Percentiles rank a stretch among this genome's conserved stretches.
Conservation (phyloP, 2,888 invertebrate genomes). For the Linnaemya vulpina region DNA sequence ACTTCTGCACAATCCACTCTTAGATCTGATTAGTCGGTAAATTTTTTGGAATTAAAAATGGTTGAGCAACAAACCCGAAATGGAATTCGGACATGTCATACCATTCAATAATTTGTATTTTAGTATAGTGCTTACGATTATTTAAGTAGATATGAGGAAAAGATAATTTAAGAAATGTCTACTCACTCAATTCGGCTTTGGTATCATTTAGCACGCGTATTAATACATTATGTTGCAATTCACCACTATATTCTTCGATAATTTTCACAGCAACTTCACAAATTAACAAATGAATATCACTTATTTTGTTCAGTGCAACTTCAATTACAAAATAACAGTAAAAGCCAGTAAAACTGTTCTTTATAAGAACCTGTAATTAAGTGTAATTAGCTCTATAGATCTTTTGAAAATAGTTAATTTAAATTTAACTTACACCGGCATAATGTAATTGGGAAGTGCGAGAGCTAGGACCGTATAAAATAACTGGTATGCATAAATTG, state of each 20-base stretch:
- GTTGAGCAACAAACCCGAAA: too few relatives aligned
- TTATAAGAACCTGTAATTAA: constrained; percentile 68
- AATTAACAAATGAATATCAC: constrained; percentile 73
- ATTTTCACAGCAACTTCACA: constrained; percentile 73
- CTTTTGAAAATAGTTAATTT: background rate
- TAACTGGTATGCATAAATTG: constrained; percentile 75
- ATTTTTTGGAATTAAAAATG: too few relatives aligned
- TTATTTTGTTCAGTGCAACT: constrained; percentile 63
- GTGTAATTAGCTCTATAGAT: background rate
- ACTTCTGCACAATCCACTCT: too few relatives aligned
- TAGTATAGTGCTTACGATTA: too few relatives aligned
- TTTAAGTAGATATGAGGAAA: too few relatives aligned
- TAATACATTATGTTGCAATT: constrained; percentile 62
- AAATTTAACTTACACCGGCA: constrained; percentile 73
- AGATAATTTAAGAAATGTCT: constrained; percentile 3
- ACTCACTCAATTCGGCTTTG: constrained; percentile 70
- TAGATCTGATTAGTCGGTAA: too few relatives aligned
- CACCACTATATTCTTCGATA: constrained; percentile 67
- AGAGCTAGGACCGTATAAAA: constrained; percentile 75
- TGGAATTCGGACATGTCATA: too few relatives aligned
- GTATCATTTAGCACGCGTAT: constrained; percentile 56
- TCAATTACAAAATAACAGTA: constrained; percentile 71
- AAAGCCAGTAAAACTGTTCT: constrained; percentile 60
- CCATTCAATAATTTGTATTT: too few relatives aligned
- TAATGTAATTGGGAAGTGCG: constrained; percentile 72